Evolutionary conservation across 1,140 invertebrate species (phyloP).

Genomic region (Trichonephila clavipes): DNA sequence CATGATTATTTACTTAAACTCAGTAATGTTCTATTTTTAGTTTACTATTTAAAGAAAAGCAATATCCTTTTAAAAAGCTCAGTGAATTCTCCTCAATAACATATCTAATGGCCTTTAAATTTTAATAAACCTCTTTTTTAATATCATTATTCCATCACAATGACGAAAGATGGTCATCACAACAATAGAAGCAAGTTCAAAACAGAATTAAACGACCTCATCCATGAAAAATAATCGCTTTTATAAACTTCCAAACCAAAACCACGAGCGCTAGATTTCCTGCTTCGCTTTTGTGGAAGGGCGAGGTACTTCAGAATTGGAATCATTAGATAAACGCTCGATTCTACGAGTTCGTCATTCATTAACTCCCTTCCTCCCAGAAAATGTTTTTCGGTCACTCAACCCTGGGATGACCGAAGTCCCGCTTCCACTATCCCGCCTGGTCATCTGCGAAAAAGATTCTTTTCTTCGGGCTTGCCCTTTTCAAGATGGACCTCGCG

Average conservation of each 20-base stretch:
- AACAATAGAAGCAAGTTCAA: background rate
- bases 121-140: too few species aligned
- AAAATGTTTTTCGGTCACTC: background rate
- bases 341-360: background rate
- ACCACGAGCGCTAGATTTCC: background rate
- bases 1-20: too few species aligned
- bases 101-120: too few species aligned
- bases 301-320: background rate
- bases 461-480: constrained; percentile 5
- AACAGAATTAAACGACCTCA: background rate
- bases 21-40: too few species aligned
- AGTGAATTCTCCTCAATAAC: too few species aligned
- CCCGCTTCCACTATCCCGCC: background rate
- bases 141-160: too few species aligned
- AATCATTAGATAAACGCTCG: constrained; percentile 1
- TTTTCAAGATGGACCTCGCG: background rate
- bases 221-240: background rate
- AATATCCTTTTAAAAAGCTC: too few species aligned
- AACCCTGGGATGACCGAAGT: background rate
- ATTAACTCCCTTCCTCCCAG: background rate
- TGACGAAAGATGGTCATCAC: too few species aligned
- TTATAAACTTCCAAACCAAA: background rate
- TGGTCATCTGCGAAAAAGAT: background rate
- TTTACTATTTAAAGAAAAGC: too few species aligned
- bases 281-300: background rate